Percentiles rank a stretch among this genome's conserved stretches.
These are phyloP conservation scores for Apis cerana DNA, from an alignment of 1,140 invertebrate genomes.

Conservation along the genomic window DNA sequence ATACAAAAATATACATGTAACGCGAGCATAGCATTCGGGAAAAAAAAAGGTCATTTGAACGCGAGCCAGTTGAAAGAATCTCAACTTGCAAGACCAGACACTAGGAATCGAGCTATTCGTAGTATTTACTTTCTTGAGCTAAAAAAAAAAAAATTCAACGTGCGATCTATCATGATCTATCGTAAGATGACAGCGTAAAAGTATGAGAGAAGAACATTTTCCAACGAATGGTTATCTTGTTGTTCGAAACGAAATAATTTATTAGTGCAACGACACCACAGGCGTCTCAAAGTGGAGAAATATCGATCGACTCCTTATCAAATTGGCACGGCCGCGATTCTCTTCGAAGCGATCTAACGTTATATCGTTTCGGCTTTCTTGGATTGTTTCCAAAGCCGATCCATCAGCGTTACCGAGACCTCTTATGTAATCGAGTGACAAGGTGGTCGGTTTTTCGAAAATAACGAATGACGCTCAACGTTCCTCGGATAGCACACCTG, in stretches of 20 bases:
- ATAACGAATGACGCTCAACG: conserved; percentile 41
- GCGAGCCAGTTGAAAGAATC: not conserved
- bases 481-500: conserved; percentile 48
- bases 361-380: conserved; percentile 44
- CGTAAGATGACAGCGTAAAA: not conserved
- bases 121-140: not conserved
- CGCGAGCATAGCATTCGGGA: not conserved
- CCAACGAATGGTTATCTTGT: not conserved
- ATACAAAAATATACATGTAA: not conserved
- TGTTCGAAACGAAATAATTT: not conserved
- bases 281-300: conserved; percentile 18
- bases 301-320: conserved; percentile 50
- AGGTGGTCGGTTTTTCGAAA: conserved; percentile 51
- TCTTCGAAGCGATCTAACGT: conserved; percentile 8
- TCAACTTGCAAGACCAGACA: not conserved
- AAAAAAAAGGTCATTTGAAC: conserved; percentile 19
- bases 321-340: conserved; percentile 52
- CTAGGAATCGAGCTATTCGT: not conserved
- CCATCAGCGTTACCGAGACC: conserved; percentile 44
- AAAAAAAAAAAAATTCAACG: no score
- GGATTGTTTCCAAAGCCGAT: conserved; percentile 47
- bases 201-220: not conserved
- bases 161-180: not conserved
- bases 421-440: conserved; percentile 50
- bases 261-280: conserved; percentile 3